Conservation (phyloP, 2,113 vertebrate genomes). For the Eurystomus gularis region DNA sequence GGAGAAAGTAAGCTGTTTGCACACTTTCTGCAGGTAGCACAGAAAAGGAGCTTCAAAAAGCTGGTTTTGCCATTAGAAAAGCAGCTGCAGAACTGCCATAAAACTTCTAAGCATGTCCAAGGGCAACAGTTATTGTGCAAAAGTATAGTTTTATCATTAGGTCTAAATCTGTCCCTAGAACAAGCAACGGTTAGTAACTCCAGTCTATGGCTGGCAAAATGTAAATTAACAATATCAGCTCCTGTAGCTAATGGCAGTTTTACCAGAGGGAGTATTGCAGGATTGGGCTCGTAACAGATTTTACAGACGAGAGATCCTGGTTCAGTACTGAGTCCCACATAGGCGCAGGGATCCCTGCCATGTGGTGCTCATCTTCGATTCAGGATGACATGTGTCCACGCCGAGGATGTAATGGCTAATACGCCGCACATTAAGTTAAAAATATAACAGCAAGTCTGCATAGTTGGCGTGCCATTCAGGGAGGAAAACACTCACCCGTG, state of each 20-base stretch:
- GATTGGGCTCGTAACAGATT: conserved; percentile 49
- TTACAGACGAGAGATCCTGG: conserved; percentile 28
- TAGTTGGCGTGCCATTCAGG: conserved; percentile 20
- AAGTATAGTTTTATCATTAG: conserved; percentile 72
- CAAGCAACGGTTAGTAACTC: conserved; percentile 3
- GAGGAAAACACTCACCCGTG: conserved; percentile 34
- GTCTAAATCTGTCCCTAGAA: conserved; percentile 72
- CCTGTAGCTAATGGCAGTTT: conserved; percentile 60
- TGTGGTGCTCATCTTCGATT: conserved; percentile 45
- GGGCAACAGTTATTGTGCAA: conserved; percentile 50
- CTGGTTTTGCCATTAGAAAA: conserved; percentile 31
- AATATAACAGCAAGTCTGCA: conserved; percentile 51
- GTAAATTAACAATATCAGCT: conserved; percentile 60
- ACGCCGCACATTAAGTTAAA: conserved; percentile 36
- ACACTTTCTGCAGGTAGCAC: conserved; percentile 54
- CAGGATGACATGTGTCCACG: conserved; percentile 53
- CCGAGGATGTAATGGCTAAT: conserved; percentile 39
- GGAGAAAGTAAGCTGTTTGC: not conserved
- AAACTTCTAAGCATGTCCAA: conserved; percentile 67
- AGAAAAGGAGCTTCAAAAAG: conserved; percentile 27
- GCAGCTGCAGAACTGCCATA: conserved; percentile 62
- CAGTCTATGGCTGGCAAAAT: conserved; percentile 36
- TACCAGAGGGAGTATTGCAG: conserved; percentile 35
- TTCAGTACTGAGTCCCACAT: not conserved
- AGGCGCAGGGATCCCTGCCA: conserved; percentile 27